phyloP scores from a whole-genome alignment of 2,888 invertebrate species.

The Dolichopus griseipennis region DNA sequence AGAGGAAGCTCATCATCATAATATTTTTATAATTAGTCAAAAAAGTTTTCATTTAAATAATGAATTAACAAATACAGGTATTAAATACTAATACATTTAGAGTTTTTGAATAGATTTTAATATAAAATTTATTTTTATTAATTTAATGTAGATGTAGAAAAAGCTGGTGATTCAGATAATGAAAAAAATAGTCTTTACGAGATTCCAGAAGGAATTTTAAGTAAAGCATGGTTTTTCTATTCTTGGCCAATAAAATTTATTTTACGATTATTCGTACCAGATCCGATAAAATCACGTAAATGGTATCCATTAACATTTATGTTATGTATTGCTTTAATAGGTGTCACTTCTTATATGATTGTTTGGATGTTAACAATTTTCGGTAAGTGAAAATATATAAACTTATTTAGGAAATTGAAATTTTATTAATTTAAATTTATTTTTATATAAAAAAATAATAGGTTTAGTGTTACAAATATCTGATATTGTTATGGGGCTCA shows the following conservation, averaged over 20 bases:
- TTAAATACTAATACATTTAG: not conserved
- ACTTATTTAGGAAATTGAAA: not conserved
- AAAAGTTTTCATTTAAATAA: conserved; percentile 4
- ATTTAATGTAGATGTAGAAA: not conserved
- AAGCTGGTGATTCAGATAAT: conserved; percentile 24
- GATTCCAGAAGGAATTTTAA: conserved; percentile 37
- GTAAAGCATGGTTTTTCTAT: conserved; percentile 54
- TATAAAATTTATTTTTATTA: not conserved
- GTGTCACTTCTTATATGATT: conserved; percentile 71
- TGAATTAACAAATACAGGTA: not conserved
- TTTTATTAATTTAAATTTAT: not conserved
- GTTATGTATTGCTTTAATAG: conserved; percentile 83
- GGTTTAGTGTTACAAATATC: conserved; percentile 69
- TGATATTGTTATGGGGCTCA: conserved; percentile 84
- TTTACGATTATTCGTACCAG: conserved; percentile 61
- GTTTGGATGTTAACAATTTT: conserved; percentile 88
- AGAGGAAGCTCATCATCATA: conserved; percentile 24
- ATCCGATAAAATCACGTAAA: conserved; percentile 51
- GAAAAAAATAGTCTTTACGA: conserved; percentile 40
- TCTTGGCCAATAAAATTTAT: conserved; percentile 63
- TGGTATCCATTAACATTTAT: conserved; percentile 70
- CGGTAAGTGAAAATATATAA: conserved; percentile 47
- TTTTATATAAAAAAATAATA: conserved; percentile 31
- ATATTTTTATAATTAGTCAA: conserved; percentile 34
- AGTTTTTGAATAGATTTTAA: not conserved